Conservation (phyloP, 2,113 vertebrate genomes). For the Anarrhichthys ocellatus region DNA sequence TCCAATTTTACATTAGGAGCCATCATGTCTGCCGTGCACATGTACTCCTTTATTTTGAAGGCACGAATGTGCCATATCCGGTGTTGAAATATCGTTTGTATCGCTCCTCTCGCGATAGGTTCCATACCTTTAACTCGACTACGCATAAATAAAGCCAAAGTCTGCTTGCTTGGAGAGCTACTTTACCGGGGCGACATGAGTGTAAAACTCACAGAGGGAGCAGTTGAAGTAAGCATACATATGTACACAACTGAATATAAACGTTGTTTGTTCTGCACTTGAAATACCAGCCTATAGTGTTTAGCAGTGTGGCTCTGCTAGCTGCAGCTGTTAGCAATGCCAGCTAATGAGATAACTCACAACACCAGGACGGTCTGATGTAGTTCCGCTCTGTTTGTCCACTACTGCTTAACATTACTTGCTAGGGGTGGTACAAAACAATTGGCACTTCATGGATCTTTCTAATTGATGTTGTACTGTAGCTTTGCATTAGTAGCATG, state of each 20-base stretch:
- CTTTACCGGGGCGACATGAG: conserved; percentile 42
- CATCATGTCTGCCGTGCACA: not conserved
- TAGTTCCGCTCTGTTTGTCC: not conserved
- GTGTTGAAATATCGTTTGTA: not conserved
- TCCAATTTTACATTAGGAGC: not conserved
- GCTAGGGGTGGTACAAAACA: not conserved
- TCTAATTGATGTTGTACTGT: not conserved
- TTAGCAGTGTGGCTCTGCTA: not conserved
- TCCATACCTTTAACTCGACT: accelerated
- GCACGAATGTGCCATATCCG: not conserved
- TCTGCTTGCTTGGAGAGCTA: not conserved
- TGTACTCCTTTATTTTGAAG: conserved; percentile 50
- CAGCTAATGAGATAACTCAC: conserved; percentile 20
- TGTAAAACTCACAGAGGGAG: conserved; percentile 63
- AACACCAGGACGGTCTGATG: no score
- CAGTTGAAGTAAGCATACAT: conserved; percentile 60
- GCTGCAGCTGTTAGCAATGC: conserved; percentile 33
- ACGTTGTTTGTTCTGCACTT: not conserved
- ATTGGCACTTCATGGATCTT: not conserved
- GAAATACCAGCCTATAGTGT: not conserved
- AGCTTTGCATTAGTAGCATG: conserved; percentile 4
- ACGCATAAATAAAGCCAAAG: not conserved
- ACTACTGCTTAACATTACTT: not conserved
- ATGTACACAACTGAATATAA: not conserved
- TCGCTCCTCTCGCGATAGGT: conserved; percentile 58